phyloP scores from a whole-genome alignment of 2,888 invertebrate genomes.

The Caenorhabditis plicata region DNA sequence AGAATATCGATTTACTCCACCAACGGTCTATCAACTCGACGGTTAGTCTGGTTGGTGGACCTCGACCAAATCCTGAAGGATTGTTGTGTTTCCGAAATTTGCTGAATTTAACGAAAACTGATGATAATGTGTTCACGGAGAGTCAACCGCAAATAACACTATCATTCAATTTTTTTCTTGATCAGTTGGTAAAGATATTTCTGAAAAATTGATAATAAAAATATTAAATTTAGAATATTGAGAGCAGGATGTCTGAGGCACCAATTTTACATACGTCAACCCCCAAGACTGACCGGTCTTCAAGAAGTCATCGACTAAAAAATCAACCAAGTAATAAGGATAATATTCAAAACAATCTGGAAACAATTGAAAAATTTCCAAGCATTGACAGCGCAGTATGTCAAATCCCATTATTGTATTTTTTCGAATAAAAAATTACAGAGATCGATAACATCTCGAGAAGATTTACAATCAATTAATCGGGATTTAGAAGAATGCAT shows the following conservation, averaged over 20 bases:
- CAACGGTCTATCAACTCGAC: background rate
- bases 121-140: slow-evolving; percentile 25
- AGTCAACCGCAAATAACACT: slow-evolving; percentile 22
- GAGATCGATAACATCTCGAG: slow-evolving; percentile 19
- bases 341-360: too few relatives aligned
- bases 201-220: background rate
- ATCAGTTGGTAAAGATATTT: slow-evolving; percentile 3
- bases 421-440: background rate
- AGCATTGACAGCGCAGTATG: background rate
- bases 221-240: background rate
- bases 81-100: slow-evolving; percentile 66
- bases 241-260: too few relatives aligned
- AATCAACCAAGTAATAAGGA: too few relatives aligned
- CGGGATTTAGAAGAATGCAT: slow-evolving; percentile 12
- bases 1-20: slow-evolving; percentile 7
- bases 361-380: too few relatives aligned
- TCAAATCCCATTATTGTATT: background rate
- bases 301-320: too few relatives aligned
- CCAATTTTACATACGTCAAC: too few relatives aligned
- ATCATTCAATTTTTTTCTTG: slow-evolving; percentile 13
- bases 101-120: slow-evolving; percentile 18
- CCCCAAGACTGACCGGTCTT: too few relatives aligned
- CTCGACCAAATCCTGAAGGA: slow-evolving; percentile 67
- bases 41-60: slow-evolving; percentile 66
- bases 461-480: slow-evolving; percentile 14